phyloP scores from a whole-genome alignment of 2,888 invertebrate species.

The Ennomos quercinarius region DNA sequence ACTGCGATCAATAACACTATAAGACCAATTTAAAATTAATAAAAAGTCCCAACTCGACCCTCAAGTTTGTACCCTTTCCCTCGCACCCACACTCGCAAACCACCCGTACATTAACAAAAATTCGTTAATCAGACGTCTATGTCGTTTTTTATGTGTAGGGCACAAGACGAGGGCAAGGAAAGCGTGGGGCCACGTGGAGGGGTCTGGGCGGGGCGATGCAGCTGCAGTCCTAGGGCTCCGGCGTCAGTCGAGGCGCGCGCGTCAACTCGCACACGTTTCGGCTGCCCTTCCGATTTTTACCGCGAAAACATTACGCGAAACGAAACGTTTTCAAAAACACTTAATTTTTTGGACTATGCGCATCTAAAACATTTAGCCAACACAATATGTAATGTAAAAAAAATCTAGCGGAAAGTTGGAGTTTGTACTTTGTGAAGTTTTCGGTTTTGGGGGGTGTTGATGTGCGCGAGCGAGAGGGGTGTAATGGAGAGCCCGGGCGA shows the following conservation, averaged over 20 bases:
- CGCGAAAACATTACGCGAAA: slow-evolving; percentile 52
- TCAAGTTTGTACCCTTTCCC: slow-evolving; percentile 58
- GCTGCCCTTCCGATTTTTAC: slow-evolving; percentile 51
- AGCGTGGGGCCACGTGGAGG: slow-evolving; percentile 73
- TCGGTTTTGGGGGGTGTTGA: slow-evolving; percentile 75
- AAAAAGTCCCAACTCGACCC: slow-evolving; percentile 57
- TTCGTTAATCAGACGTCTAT: slow-evolving; percentile 47
- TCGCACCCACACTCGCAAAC: slow-evolving; percentile 55
- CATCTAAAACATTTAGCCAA: slow-evolving; percentile 17
- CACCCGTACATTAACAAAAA: slow-evolving; percentile 54
- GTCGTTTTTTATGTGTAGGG: slow-evolving; percentile 70
- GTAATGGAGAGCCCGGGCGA: slow-evolving; percentile 81
- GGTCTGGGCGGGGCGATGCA: slow-evolving; percentile 79
- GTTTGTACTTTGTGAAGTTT: slow-evolving; percentile 69
- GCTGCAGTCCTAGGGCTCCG: slow-evolving; percentile 75
- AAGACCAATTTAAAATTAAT: slow-evolving; percentile 58
- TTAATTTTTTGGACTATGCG: background rate
- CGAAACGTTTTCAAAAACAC: slow-evolving; percentile 31
- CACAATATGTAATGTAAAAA: slow-evolving; percentile 36
- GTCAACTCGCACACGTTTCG: slow-evolving; percentile 67
- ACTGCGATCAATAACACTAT: slow-evolving; percentile 47
- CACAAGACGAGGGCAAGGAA: slow-evolving; percentile 67
- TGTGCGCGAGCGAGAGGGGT: slow-evolving; percentile 80
- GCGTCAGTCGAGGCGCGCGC: slow-evolving; percentile 76
- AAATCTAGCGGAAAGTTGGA: slow-evolving; percentile 35